Evolutionary conservation across 2,113 vertebrate genomes (phyloP).

Genomic region (Ammodytes dubius): DNA sequence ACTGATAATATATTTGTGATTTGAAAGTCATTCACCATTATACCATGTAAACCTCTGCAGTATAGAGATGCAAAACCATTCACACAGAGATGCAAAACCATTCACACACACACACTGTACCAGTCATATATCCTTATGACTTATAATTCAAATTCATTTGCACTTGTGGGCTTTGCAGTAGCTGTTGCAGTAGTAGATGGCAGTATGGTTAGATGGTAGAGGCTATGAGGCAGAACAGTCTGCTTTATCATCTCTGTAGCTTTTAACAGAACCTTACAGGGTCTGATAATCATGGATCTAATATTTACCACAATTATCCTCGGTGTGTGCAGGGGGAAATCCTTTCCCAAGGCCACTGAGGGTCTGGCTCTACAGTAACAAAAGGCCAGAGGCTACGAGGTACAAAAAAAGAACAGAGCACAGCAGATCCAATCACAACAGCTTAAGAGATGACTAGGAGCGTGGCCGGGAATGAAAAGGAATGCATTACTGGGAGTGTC

Average conservation of each 20-base stretch:
- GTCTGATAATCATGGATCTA: neutral
- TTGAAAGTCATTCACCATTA: constrained; percentile 37
- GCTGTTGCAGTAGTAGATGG: too few relatives aligned
- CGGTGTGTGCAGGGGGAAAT: constrained; percentile 4
- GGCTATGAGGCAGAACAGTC: constrained; percentile 5
- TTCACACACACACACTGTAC: neutral
- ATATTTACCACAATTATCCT: constrained; percentile 26
- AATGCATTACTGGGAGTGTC: neutral
- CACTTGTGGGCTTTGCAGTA: constrained; percentile 27
- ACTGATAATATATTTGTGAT: constrained; percentile 26
- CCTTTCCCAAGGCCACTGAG: neutral
- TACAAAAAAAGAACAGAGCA: neutral
- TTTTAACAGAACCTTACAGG: constrained; percentile 4
- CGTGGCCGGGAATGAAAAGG: neutral
- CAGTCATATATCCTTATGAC: constrained; percentile 19
- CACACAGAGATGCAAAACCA: neutral
- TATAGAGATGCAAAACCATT: neutral
- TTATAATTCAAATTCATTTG: neutral
- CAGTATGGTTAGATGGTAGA: constrained; percentile 61
- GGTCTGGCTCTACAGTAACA: neutral
- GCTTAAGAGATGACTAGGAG: neutral
- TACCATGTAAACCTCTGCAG: neutral
- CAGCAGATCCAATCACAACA: neutral
- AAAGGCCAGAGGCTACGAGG: constrained; percentile 1
- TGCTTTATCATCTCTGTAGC: constrained; percentile 27